Conservation (phyloP, 2,113 vertebrate genomes). For the Ifrita kowaldi region DNA sequence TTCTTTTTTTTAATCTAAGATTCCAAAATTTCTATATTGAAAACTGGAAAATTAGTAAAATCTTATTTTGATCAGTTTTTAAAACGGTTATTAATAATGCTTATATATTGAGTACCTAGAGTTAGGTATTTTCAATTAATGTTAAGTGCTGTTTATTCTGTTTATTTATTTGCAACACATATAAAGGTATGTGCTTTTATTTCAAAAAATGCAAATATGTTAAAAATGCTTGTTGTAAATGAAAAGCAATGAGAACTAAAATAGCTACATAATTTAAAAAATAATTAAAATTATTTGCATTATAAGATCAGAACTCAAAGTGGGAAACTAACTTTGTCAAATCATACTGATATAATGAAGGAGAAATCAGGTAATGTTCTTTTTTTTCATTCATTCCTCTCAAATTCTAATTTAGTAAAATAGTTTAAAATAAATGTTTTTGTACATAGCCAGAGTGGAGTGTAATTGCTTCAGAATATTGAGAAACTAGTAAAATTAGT, state of each 20-base stretch:
- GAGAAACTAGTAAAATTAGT: not conserved
- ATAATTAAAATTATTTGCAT: not conserved
- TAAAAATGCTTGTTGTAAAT: not conserved
- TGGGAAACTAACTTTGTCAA: not conserved
- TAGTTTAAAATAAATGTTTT: not conserved
- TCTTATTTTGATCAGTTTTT: not conserved
- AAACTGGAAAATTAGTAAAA: not conserved
- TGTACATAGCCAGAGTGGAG: not conserved
- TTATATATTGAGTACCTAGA: not conserved
- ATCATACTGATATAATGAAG: not conserved
- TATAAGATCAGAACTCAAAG: not conserved
- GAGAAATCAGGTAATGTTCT: not conserved
- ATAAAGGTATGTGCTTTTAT: not conserved
- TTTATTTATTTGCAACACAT: not conserved
- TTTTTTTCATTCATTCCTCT: not conserved
- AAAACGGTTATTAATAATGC: not conserved
- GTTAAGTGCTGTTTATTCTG: not conserved
- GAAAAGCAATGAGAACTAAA: not conserved
- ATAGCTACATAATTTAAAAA: not conserved
- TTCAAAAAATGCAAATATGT: accelerated
- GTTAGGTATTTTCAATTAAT: not conserved
- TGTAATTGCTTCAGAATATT: not conserved
- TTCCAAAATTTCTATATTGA: not conserved
- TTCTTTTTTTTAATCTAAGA: not conserved
- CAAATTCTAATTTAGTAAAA: not conserved